Evolutionary conservation across 2,797 vertebrate genomes (phyloP).

Genomic region (Poecile montanus): DNA sequence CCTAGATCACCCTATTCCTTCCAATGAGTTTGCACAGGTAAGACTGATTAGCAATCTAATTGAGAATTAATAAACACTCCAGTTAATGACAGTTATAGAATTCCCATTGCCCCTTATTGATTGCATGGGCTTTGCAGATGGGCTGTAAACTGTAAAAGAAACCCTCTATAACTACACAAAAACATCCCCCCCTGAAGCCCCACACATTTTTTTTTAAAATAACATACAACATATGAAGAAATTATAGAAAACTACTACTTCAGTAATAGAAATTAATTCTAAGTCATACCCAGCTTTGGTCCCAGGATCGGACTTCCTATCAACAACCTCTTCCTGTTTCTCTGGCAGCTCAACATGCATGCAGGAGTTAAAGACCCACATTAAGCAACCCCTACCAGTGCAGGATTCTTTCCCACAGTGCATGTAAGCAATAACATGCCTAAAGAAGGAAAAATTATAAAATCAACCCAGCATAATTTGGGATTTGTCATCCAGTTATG

Average conservation of each 20-base stretch:
- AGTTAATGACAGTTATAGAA: conserved; percentile 64
- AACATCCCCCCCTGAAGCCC: background rate
- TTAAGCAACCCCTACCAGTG: conserved; percentile 29
- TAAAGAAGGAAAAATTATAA: conserved; percentile 67
- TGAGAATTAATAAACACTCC: conserved; percentile 66
- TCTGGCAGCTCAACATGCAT: background rate
- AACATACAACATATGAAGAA: background rate
- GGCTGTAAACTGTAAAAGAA: background rate
- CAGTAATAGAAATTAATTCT: background rate
- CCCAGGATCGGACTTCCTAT: background rate
- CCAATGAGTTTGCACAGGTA: conserved; percentile 15
- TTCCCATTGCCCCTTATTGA: conserved; percentile 58
- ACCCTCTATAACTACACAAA: background rate
- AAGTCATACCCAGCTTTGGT: background rate
- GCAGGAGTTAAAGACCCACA: conserved; percentile 18
- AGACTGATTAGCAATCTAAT: conserved; percentile 58
- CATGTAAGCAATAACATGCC: conserved; percentile 15
- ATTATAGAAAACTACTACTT: background rate
- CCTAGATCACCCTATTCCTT: background rate
- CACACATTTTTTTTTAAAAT: background rate
- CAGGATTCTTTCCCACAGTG: conserved; percentile 36
- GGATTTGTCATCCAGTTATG: conserved; percentile 67
- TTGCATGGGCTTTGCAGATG: background rate
- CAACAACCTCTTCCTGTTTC: background rate
- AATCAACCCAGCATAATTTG: conserved; percentile 63